phyloP scores from a whole-genome alignment of 2,888 invertebrate species.

The Lobophora halterata region DNA sequence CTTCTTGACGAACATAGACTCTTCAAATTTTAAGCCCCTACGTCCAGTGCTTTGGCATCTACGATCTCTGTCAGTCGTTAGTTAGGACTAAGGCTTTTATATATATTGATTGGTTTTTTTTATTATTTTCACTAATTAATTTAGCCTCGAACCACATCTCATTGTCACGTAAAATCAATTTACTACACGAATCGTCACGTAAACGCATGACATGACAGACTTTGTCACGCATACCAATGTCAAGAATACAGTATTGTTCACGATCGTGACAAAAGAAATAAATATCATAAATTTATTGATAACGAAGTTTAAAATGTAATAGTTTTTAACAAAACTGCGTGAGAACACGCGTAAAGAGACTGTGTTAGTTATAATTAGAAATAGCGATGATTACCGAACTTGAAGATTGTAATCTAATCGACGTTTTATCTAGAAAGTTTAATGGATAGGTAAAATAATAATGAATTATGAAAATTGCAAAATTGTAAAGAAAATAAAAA shows the following conservation, averaged over 20 bases:
- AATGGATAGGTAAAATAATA: too few species aligned
- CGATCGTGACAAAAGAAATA: slow-evolving; percentile 25
- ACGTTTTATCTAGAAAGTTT: too few species aligned
- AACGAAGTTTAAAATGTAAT: slow-evolving; percentile 6
- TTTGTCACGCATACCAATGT: slow-evolving; percentile 37
- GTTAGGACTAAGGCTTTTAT: too few species aligned
- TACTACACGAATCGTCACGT: slow-evolving; percentile 38
- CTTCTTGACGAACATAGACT: too few species aligned
- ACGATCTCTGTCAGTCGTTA: too few species aligned
- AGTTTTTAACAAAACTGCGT: slow-evolving; percentile 8
- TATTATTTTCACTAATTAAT: slow-evolving; percentile 4
- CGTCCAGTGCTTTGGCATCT: too few species aligned
- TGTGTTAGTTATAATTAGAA: too few species aligned
- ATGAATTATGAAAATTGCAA: too few species aligned
- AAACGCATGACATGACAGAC: slow-evolving; percentile 15
- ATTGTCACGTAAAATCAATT: slow-evolving; percentile 19
- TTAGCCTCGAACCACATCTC: slow-evolving; percentile 6
- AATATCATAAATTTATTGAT: slow-evolving; percentile 16
- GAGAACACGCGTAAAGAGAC: slow-evolving; percentile 8
- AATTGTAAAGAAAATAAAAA: too few species aligned
- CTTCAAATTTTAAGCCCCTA: too few species aligned
- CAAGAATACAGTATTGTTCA: slow-evolving; percentile 7
- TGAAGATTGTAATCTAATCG: too few species aligned
- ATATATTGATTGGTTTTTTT: neutral
- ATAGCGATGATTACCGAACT: too few species aligned